Evolutionary conservation across 2,888 invertebrate species (phyloP).

Genomic region (Empis livida): DNA sequence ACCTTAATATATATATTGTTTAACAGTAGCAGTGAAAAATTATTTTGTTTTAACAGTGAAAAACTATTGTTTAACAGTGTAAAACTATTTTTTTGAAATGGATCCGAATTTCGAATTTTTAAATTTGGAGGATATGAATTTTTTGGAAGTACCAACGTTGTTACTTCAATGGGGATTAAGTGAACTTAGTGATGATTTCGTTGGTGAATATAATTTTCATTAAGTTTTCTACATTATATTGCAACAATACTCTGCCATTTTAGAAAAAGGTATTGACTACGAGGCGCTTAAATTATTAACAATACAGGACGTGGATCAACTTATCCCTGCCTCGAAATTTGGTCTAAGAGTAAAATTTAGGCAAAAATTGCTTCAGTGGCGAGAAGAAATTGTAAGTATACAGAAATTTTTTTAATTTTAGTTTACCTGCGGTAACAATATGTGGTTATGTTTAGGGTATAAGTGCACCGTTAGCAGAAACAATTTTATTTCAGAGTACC

Average conservation of each 20-base stretch:
- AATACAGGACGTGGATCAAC: background rate
- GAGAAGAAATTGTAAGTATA: background rate
- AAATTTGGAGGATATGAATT: background rate
- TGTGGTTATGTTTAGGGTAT: background rate
- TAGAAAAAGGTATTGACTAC: background rate
- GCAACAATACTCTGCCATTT: background rate
- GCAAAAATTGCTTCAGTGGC: background rate
- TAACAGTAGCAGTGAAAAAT: background rate
- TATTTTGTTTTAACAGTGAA: background rate
- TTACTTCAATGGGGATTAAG: background rate
- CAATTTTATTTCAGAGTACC: background rate
- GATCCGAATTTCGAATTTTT: background rate
- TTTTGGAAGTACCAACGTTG: background rate
- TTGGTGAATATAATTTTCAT: background rate
- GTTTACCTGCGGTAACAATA: background rate
- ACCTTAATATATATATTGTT: too few species aligned
- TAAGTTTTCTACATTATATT: too few species aligned
- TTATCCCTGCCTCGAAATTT: background rate
- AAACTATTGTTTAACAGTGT: too few species aligned
- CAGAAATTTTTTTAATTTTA: background rate
- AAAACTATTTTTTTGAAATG: too few species aligned
- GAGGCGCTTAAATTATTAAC: background rate
- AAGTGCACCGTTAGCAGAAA: background rate
- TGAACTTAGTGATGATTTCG: background rate
- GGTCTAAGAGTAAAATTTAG: background rate